A percentile compares a stretch with the other conserved stretches of the same genome.
These are phyloP conservation scores for Lacerta bilineata DNA, from an alignment of 2,797 vertebrate species.

Conservation along the genomic window DNA sequence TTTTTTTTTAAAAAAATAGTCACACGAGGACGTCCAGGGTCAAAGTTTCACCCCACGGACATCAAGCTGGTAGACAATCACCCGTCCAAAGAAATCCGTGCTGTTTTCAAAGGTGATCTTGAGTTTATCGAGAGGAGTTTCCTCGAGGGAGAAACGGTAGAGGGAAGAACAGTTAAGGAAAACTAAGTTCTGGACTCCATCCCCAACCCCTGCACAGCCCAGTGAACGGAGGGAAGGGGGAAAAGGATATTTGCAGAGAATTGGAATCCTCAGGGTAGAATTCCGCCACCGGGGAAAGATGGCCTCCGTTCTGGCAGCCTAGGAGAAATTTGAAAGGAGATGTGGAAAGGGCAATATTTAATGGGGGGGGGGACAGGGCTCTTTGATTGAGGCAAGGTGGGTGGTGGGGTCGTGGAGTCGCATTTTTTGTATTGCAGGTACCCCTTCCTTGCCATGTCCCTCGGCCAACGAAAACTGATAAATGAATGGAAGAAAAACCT, in stretches of 20 bases:
- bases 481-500: too few relatives aligned
- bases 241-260: slow-evolving; percentile 92
- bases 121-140: slow-evolving; percentile 84
- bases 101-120: slow-evolving; percentile 93
- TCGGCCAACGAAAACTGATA: too few relatives aligned
- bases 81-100: slow-evolving; percentile 94
- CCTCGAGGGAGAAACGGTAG: slow-evolving; percentile 91
- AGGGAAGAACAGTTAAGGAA: slow-evolving; percentile 82
- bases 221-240: background rate
- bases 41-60: slow-evolving; percentile 86
- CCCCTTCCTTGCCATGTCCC: too few relatives aligned
- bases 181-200: background rate
- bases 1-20: too few relatives aligned
- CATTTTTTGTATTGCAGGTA: too few relatives aligned
- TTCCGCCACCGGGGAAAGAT: slow-evolving; percentile 74
- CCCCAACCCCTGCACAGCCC: too few relatives aligned
- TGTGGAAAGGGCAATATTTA: background rate
- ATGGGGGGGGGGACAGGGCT: too few relatives aligned
- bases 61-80: slow-evolving; percentile 92
- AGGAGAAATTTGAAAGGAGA: slow-evolving; percentile 55
- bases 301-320: slow-evolving; percentile 79
- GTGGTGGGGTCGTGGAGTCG: too few relatives aligned
- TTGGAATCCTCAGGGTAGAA: slow-evolving; percentile 92
- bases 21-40: background rate
- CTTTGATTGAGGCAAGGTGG: too few relatives aligned